Base-by-base conservation (phyloP, 1,140 invertebrate species). In the Druon quercuslanigerum region DNA sequence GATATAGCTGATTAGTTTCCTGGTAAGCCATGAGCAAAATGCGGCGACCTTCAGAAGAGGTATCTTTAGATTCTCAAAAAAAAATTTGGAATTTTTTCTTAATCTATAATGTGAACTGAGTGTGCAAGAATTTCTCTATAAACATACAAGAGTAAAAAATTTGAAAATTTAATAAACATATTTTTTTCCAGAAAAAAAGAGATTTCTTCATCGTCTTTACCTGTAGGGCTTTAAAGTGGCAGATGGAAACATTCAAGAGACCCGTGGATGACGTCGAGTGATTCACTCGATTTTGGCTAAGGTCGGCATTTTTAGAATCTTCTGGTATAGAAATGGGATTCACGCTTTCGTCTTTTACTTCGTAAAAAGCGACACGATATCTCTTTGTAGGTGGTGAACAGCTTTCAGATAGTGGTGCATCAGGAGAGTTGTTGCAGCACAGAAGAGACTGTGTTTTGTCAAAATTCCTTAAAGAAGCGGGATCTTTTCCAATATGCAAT, bases 21-120 rank as follows among this genome's bases (percentile, higher is more conserved):
- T 84, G 33, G 77, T 70, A 51, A 87, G 13, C 85, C 87, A 88
- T 12, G 71, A 54, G 16, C 79, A 86, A 20, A 84, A 78, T 12
- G 50, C 33, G 11, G 74, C 56, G 11, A 87, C 8, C 72, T 81
- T 85, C 6, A 50, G 20, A 1, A 72, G 52, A 75, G n/a, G 72
- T 51, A 20, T 54, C 77, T 73, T 79, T 12, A 81, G 12, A 60
- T 19, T 75, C 60, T 73, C 50, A 16, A 50, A 73, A 51, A 75
- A 25, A 50, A 33, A 54, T 7, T 17, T 52, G 57, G 17, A 66
- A 40, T 66, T 25, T 66, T 33, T 13, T 40, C n/a, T 46, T n/a
- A 66, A 66, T 66, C 1, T 66, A n/a, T 13, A 66, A 8, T 14
- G 25, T 66, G 60, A 8, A 33, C 9, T 66, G 13, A 46, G 60